phyloP scores from a whole-genome alignment of 2,888 invertebrate genomes.

The Ceramica pisi region DNA sequence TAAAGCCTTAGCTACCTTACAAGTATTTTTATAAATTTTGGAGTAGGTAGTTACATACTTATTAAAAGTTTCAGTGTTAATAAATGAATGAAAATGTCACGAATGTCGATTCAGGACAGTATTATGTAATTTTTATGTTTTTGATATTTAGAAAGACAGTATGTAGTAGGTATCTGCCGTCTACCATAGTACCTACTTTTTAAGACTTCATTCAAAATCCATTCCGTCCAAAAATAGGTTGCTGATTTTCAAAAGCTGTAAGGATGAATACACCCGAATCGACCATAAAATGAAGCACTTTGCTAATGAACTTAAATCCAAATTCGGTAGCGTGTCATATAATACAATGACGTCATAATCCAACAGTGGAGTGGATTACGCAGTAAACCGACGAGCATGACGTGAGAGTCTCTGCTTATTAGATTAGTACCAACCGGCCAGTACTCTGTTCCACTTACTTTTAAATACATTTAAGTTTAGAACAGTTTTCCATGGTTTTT shows the following conservation, averaged over 20 bases:
- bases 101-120: too few relatives aligned
- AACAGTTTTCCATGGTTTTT: neutral
- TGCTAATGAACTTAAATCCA: constrained; percentile 33
- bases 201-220: neutral
- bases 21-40: too few relatives aligned
- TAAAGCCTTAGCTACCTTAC: too few relatives aligned
- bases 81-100: too few relatives aligned
- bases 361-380: constrained; percentile 43
- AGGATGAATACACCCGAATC: constrained; percentile 8
- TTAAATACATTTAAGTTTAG: constrained; percentile 21
- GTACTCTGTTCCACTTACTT: constrained; percentile 3
- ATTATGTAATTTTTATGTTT: too few relatives aligned
- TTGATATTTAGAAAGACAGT: too few relatives aligned
- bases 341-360: constrained; percentile 53
- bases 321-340: constrained; percentile 30
- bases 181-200: neutral
- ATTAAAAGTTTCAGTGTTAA: too few relatives aligned
- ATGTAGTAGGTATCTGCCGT: too few relatives aligned
- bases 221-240: neutral
- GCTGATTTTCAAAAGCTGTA: constrained; percentile 1
- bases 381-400: constrained; percentile 48
- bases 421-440: constrained; percentile 24
- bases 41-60: too few relatives aligned
- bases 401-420: constrained; percentile 46
- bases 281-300: constrained; percentile 33